Evolutionary conservation across 2,113 vertebrate species (phyloP).

Genomic region (Neoarius graeffei): DNA sequence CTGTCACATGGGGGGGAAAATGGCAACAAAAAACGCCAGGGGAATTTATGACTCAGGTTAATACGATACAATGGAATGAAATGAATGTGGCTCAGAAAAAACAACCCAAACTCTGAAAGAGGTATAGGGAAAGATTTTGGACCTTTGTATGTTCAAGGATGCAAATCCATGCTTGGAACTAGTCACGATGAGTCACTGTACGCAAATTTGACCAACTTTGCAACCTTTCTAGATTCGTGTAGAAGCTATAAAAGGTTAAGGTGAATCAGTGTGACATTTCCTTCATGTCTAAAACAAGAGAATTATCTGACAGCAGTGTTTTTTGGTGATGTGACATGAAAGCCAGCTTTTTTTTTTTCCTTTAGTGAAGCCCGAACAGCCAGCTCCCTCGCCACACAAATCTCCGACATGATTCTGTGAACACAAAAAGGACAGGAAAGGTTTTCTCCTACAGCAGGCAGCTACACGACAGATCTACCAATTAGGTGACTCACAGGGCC

Average conservation of each 20-base stretch:
- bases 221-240: background rate
- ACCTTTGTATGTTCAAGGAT: background rate
- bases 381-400: conserved; percentile 8
- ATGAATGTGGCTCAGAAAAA: background rate
- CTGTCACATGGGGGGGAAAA: background rate
- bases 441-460: conserved; percentile 34
- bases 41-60: background rate
- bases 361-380: background rate
- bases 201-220: background rate
- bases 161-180: background rate
- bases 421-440: conserved; percentile 39
- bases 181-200: background rate
- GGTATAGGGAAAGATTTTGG: background rate
- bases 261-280: background rate
- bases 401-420: conserved; percentile 24
- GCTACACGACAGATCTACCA: conserved; percentile 48
- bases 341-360: background rate
- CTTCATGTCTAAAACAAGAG: background rate
- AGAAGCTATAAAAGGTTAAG: background rate
- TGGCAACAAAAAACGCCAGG: background rate
- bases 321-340: conserved; percentile 5
- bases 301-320: background rate
- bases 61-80: background rate
- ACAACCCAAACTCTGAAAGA: background rate
- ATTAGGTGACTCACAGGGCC: conserved; percentile 45